These are phyloP conservation scores for Eupleurogrammus muticus DNA, from an alignment of 2,797 vertebrate species.

Conservation along the genomic window DNA sequence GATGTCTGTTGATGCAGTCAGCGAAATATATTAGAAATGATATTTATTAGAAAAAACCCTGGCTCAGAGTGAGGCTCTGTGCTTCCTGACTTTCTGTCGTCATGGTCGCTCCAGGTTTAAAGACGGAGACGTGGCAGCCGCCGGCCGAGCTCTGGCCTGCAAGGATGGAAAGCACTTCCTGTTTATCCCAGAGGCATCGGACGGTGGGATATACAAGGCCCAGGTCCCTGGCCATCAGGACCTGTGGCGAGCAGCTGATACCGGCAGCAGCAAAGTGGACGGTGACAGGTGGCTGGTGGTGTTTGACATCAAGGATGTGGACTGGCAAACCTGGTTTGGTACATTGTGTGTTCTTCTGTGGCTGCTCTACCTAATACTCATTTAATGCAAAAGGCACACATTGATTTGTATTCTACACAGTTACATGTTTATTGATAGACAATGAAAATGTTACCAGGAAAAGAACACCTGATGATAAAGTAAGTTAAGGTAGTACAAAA, in stretches of 20 bases:
- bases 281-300: conserved; percentile 46
- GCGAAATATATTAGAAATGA: neutral
- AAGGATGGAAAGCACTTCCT: conserved; percentile 86
- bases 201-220: conserved; percentile 83
- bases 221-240: conserved; percentile 79
- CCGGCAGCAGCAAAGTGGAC: conserved; percentile 59
- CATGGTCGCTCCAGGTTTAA: conserved; percentile 89
- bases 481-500: no score
- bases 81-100: conserved; percentile 64
- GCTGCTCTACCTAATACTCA: conserved; percentile 81
- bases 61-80: conserved; percentile 15
- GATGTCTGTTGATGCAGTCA: conserved; percentile 18
- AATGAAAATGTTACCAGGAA: no score
- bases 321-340: conserved; percentile 82
- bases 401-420: no score
- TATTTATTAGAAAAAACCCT: neutral
- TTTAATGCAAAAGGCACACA: no score
- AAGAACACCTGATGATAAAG: no score
- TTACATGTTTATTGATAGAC: no score
- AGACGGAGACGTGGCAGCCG: conserved; percentile 86
- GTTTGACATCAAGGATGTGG: conserved; percentile 62
- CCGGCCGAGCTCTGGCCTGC: conserved; percentile 81
- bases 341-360: conserved; percentile 88
- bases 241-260: conserved; percentile 51
- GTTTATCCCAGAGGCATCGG: conserved; percentile 83